Conservation (phyloP, 2,797 vertebrate species). For the Cuculus canorus region DNA sequence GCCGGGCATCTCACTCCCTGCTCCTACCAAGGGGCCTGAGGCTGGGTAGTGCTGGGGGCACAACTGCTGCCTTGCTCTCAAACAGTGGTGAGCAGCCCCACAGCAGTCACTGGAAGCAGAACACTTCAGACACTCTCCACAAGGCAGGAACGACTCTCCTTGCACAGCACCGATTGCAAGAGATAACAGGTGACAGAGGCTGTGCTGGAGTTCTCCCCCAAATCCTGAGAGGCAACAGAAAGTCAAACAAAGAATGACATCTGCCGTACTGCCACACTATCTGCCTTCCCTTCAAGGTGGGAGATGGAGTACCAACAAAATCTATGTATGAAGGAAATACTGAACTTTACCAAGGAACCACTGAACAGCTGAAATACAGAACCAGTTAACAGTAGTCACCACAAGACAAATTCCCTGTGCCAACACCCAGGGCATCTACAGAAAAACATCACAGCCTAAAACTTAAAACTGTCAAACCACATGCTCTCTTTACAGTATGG, state of each 20-base stretch:
- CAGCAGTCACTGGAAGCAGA: fast-evolving
- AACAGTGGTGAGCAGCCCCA: not conserved
- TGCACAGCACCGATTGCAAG: fast-evolving
- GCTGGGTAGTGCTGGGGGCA: not conserved
- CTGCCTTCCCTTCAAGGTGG: fast-evolving
- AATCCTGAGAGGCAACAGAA: fast-evolving
- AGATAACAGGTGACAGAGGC: not conserved
- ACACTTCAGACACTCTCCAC: not conserved
- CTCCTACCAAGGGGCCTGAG: not conserved
- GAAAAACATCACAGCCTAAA: not conserved
- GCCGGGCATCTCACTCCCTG: fast-evolving
- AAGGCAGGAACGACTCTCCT: not conserved
- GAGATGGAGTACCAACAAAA: not conserved
- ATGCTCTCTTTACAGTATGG: not conserved
- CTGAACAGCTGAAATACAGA: fast-evolving
- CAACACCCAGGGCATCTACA: not conserved
- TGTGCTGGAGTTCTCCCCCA: not conserved
- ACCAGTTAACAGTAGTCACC: not conserved
- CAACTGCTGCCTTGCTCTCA: fast-evolving
- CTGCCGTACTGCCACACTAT: not conserved
- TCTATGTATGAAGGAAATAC: fast-evolving
- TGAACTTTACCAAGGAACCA: too few species aligned
- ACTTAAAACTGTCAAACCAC: not conserved
- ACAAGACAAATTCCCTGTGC: not conserved
- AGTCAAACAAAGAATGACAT: not conserved